Base-by-base conservation (phyloP, 2,113 vertebrate genomes). In the Pygoscelis adeliae region DNA sequence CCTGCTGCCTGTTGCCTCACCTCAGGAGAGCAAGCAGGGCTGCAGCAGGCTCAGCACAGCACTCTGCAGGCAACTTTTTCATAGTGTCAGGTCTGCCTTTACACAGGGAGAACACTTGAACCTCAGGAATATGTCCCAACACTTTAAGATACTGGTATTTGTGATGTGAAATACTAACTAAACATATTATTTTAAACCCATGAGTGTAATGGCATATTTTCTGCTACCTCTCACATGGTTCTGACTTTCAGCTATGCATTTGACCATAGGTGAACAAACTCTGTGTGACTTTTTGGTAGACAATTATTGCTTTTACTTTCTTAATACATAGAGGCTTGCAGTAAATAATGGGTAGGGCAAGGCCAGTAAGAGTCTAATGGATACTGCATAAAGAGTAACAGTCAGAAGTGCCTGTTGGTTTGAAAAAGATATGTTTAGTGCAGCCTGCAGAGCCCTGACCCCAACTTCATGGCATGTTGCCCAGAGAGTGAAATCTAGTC, bases 401-500 rank as follows among this genome's bases (percentile, higher is more conserved):
- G 25, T 83, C 59, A 96, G 61, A 94, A 83, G 71, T 27, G 67
- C 8, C 83, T 67, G 66, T 5, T 83, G 40, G 73, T 90, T 91
- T 91, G 62, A 94, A 93, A 58, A 55, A 88, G 77, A 88, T 96
- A 89, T 67, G 17, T 74, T 93, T 53, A 96, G 42, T 65, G 46
- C 38, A 91, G 42, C 65, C 13, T 88, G 67, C 36, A 78, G 82
- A 94, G 73, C 53, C 77, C 93, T 97, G 89, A 96, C 72, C 90
- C 87, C 67, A 94, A 59, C 95, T 81, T 72, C 86, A 38, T 93
- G 93, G 63, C 59, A n/a, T 53, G 61, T 89, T 96, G 84, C 89
- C 96, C 78, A 93, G 69, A 76, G 17, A 87, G 22, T 72, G 65
- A 96, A 98, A 97, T 91, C 53, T 52, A 96, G 38, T 59, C 53